Evolutionary conservation across 2,888 invertebrate species (phyloP), one percentile per base, ranked within the genome.

Genomic region (Phaonia tiefii): DNA sequence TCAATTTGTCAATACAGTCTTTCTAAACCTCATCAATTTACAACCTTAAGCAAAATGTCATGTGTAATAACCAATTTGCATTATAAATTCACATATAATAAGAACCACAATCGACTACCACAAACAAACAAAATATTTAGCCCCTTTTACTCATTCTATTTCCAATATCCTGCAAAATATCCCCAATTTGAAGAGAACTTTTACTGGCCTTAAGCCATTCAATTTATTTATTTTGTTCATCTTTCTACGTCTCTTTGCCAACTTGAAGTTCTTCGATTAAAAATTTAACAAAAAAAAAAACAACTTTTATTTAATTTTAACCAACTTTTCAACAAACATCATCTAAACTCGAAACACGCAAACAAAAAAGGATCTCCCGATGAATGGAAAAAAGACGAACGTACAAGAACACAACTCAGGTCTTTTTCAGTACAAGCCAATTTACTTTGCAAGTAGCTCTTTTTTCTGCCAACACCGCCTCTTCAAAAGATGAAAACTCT

Each of bases 231-330:
- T 26, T 70, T 39, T 49, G 11, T 42, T 60, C 49, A 15, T 63
- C 13, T 54, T 42, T 22, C 20, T 39, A 63, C 70, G 17, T 42
- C 42, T 42, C 63, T 22, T 60, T 56, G 20, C 63, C 22, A 20
- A 22, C 70, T 75, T 31, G 13, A 58, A 75, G 49, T 79, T 66
- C 39, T 58, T 39, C 71, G 63, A 72, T 75, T 72, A 72, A 69
- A 63, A 75, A 63, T 39, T 60, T 2, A 26, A 51, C 58, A 44
- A 31, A 22, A 74, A 71, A 58, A 71, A 56, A 71, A 77, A 77
- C 74, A 66, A 77, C 77, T 74, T 63, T 74, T 77, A 77, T 80
- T 77, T 71, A 74, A 77, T 80, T 80, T 71, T 58, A 42, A 37
- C 67, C 70, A 80, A 80, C 66, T 70, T 80, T 80, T 76, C 66